These are phyloP conservation scores for Cyanoramphus novaezelandiae DNA, from an alignment of 2,113 vertebrate species.

Conservation along the genomic window DNA sequence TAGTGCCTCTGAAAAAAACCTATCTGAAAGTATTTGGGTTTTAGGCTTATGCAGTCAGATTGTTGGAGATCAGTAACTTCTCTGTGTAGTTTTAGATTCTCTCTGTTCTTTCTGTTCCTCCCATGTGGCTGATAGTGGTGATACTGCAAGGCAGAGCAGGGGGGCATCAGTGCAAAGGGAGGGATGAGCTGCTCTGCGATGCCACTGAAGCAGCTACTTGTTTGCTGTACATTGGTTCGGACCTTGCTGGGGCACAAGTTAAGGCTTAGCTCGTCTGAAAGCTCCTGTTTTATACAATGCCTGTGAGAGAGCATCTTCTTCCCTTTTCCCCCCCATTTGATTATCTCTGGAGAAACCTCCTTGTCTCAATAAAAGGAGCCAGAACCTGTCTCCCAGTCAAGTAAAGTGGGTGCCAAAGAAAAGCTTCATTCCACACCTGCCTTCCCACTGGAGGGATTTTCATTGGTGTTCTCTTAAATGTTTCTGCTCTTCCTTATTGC, in stretches of 20 bases:
- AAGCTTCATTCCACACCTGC: not conserved
- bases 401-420: rapidly evolving
- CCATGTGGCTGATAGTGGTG: rapidly evolving
- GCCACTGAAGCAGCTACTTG: rapidly evolving
- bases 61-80: not conserved
- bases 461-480: rapidly evolving
- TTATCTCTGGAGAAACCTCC: not conserved
- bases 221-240: rapidly evolving
- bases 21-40: not conserved
- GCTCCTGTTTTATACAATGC: not conserved
- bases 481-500: not conserved
- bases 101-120: not conserved
- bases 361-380: rapidly evolving
- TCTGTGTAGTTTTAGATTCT: rapidly evolving
- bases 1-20: not conserved
- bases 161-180: rapidly evolving
- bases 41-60: rapidly evolving
- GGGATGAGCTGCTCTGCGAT: rapidly evolving
- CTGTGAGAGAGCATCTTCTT: not conserved
- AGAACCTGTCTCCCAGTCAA: not conserved
- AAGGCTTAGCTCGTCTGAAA: not conserved
- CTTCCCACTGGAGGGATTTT: not conserved
- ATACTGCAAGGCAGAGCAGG: rapidly evolving
- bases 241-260: rapidly evolving
- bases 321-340: rapidly evolving